Conservation (phyloP, 2,113 vertebrate genomes). For the Leptodactylus fuscus region DNA sequence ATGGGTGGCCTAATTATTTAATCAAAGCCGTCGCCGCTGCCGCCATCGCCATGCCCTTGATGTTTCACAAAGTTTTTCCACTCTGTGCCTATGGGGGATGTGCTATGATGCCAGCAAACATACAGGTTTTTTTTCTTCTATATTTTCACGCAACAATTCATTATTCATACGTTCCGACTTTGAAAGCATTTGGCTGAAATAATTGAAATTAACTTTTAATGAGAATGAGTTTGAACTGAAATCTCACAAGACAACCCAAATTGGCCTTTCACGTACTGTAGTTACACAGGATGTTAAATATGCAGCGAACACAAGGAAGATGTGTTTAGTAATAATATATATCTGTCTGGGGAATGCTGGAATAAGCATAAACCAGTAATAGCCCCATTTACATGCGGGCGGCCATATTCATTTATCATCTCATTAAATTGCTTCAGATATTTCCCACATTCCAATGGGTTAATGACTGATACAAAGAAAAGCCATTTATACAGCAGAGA, state of each 20-base stretch:
- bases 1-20: conserved; percentile 55
- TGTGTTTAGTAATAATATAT: conserved; percentile 28
- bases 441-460: not conserved
- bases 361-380: conserved; percentile 15
- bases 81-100: conserved; percentile 25
- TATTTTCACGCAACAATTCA: conserved; percentile 42
- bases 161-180: conserved; percentile 46
- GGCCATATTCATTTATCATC: not conserved
- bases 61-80: conserved; percentile 25
- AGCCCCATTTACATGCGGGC: not conserved
- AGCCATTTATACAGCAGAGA: not conserved
- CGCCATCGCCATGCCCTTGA: conserved; percentile 17
- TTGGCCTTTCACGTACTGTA: conserved; percentile 15
- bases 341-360: not conserved
- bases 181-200: conserved; percentile 56
- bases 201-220: conserved; percentile 57
- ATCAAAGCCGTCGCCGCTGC: not conserved
- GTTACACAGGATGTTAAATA: conserved; percentile 44
- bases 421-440: not conserved
- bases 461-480: not conserved
- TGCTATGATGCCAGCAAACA: conserved; percentile 32
- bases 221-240: conserved; percentile 46
- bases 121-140: conserved; percentile 19
- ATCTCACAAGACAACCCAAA: conserved; percentile 31
- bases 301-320: conserved; percentile 4